Base-by-base conservation (phyloP, 2,113 vertebrate species). In the Myiozetetes cayanensis region DNA sequence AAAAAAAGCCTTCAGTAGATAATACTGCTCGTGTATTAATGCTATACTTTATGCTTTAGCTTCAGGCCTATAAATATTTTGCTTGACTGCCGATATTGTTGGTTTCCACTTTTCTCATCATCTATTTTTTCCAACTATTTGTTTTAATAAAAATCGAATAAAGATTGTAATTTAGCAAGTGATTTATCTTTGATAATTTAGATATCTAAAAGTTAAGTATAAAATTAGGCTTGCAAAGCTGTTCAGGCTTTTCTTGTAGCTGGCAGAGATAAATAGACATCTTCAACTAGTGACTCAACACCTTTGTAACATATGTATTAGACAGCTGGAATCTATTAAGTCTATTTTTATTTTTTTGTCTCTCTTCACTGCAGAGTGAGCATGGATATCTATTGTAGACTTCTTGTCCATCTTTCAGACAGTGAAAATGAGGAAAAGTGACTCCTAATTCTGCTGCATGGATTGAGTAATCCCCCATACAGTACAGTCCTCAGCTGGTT, bases 61-160 rank as follows among this genome's bases (percentile, higher is more conserved):
- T 92, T 89, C 84, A 71, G 89, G 37, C 31, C 46, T 61, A 25
- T 65, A 91, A 90, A 84, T 62, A 50, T 39, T 95, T 95, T 80
- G 3, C 18, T 81, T 95, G 68, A 53, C 25, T 86, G 18, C 23
- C 74, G 6, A 66, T 89, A 30, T 23, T 73, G 13, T 62, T 84
- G 10, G 3, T 44, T 92, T 94, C 49, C 50, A 76, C 25, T 84
- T 73, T 66, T 59, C 43, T 46, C n/a, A 49, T 25, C 4, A 49
- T 68, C 25, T 83, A 24, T 52, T 94, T 92, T 92, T 66, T 58
- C 22, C 7, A 39, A 49, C 16, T 59, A 47, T 80, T 90, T 89
- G 37, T 80, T 81, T 66, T 74, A 94, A 88, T 83, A 44, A 80
- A 89, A 55, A 47, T 8, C 47, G 7, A 76, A 86, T 39, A n/a